Conservation (phyloP, 2,888 invertebrate species). For the Aromia moschata region DNA sequence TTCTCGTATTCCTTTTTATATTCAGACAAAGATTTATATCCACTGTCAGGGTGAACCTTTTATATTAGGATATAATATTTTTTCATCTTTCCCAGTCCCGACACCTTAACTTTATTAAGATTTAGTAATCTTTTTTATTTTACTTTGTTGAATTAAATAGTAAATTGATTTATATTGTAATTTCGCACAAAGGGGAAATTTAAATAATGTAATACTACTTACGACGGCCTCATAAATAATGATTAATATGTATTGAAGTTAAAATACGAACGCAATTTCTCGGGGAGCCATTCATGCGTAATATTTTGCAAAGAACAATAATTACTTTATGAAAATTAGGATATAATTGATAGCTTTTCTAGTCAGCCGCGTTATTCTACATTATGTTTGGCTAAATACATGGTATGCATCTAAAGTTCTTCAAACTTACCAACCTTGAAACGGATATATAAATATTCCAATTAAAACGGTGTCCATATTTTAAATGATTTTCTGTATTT, state of each 20-base stretch:
- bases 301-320: not conserved
- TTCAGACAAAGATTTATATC: conserved; percentile 63
- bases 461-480: no score
- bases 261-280: not conserved
- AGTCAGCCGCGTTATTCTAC: not conserved
- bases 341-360: not conserved
- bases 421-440: no score
- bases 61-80: conserved; percentile 64
- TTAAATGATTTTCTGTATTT: no score
- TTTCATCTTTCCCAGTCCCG: conserved; percentile 54
- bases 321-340: not conserved
- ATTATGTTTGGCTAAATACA: not conserved
- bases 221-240: conserved; percentile 19
- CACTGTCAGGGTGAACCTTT: conserved; percentile 56
- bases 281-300: not conserved
- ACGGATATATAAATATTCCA: no score
- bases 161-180: conserved; percentile 48
- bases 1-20: conserved; percentile 62
- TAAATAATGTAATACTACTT: conserved; percentile 23
- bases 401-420: no score
- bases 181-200: conserved; percentile 24
- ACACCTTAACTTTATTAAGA: conserved; percentile 56
- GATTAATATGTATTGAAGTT: conserved; percentile 16
- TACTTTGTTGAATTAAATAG: conserved; percentile 46
- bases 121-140: conserved; percentile 54